Base-by-base conservation (phyloP, 2,113 vertebrate genomes). In the Poicephalus gulielmi region DNA sequence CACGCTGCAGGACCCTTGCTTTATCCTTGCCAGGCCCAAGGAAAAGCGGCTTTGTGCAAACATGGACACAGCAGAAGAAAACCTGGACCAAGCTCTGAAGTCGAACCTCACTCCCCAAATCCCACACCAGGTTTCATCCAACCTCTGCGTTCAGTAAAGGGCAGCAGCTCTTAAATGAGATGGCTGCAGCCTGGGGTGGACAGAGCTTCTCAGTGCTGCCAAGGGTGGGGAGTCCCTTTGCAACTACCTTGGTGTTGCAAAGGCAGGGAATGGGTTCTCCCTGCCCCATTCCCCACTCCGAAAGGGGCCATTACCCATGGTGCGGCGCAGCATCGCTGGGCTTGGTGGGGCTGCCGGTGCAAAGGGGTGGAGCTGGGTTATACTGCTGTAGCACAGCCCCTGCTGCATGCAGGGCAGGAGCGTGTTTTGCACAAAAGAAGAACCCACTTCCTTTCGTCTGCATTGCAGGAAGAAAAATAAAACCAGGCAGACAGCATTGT, bases 361-460 rank as follows among this genome's bases (percentile, higher is more conserved):
- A 95, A n/a, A 68, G 2, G 88, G 96, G 96, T 97, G 96, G 96
- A 96, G 96, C 95, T 97, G 94, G 64, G 95, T 79, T 95, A 92
- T 88, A 24, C 77, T 83, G 90, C 94, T 49, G 49, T 82, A 90
- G 80, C 87, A 19, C 73, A 3, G 90, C 92, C 96, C 94, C 96
- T 96, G 94, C 96, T 93, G 92, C 91, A 82, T 23, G 3, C 78
- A 90, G 49, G 76, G 91, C 52, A 94, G 90, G 80, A 91, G 52
- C 66, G 1, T 95, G 96, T 96, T 97, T 96, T 97, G 95, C 91
- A 87, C 94, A 91, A 81, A 95, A 91, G 90, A 96, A 86, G 73
- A 96, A 97, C 57, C 96, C 96, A 96, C 96, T 94, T 97, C 96
- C 96, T 97, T 96, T 94, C 66, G 41, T 94, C 63, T 89, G 52